Percentiles rank a stretch among this genome's conserved stretches.
These are phyloP conservation scores for Lordiphosa clarofinis DNA, from an alignment of 1,140 invertebrate species.

Conservation along the genomic window DNA sequence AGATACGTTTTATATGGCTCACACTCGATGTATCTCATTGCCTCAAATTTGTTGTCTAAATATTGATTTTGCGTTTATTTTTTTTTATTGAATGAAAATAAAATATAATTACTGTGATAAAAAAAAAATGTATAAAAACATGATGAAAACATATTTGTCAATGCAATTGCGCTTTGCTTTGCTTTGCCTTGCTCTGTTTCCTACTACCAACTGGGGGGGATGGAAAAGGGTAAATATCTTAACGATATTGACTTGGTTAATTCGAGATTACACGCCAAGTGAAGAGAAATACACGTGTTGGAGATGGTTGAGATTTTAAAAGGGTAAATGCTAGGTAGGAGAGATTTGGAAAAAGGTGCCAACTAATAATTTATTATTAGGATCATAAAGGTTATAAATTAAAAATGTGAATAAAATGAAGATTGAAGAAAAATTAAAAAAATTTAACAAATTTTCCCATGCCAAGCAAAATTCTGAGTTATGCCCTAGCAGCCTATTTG, in stretches of 20 bases:
- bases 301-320: slow-evolving; percentile 2
- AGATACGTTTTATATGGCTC: slow-evolving; percentile 30
- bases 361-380: no score
- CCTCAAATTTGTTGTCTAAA: slow-evolving; percentile 61
- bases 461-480: no score
- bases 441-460: no score
- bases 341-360: not conserved
- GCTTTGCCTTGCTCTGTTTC: slow-evolving; percentile 49
- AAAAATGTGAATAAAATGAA: no score
- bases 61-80: slow-evolving; percentile 64
- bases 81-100: slow-evolving; percentile 44
- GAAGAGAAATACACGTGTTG: slow-evolving; percentile 34
- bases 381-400: no score
- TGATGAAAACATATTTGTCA: slow-evolving; percentile 39
- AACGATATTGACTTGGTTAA: slow-evolving; percentile 44
- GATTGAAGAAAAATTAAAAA: no score
- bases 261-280: slow-evolving; percentile 52
- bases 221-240: not conserved
- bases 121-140: slow-evolving; percentile 10
- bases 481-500: no score
- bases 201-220: slow-evolving; percentile 18
- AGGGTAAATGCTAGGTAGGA: no score
- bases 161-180: slow-evolving; percentile 22
- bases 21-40: slow-evolving; percentile 30
- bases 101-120: slow-evolving; percentile 12